Evolutionary conservation across 1,140 invertebrate species (phyloP), one percentile per base, ranked within the genome.

Genomic region (Drosophila parabipectinata): DNA sequence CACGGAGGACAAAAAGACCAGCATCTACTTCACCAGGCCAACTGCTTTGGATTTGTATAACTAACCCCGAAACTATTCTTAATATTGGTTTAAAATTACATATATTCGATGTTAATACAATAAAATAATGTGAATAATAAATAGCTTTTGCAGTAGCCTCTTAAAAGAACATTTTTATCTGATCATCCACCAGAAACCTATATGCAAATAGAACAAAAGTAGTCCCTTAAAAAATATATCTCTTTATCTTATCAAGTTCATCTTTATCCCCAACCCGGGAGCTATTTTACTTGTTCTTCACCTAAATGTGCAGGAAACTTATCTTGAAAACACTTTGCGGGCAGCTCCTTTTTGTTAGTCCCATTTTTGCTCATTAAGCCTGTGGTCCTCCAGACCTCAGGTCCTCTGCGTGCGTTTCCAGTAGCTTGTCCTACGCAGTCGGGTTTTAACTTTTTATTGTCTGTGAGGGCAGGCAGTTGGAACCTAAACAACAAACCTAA

Each of bases 391-490:
- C 8, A 10, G 9, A 9, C 32, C 32, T 8, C 32, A 18, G n/a
- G 21, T 37, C 41, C 15, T 44, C 62, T 63, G 24, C 12, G n/a
- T 68, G 66, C 63, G 66, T 69, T 69, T 24, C 56, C 45, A 53
- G 26, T 53, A 37, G 55, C 44, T 37, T 57, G 63, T 72, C 67
- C 68, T 72, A 72, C 68, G 68, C 68, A 72, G 68, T 72, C n/a
- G 18, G 55, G 32, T 32, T 47, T 37, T 39, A 73, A 62, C 57
- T 73, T 72, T 73, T 73, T 73, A 73, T 73, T 73, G 69, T 73
- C 39, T 55, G 34, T 5, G 21, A 21, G 21, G 21, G 47, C 34
- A 45, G 34, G 44, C 61, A 45, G 44, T 34, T 58, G 14, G 14
- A 37, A 37, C 10, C 34, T n/a, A 37, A 37, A 37, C 37, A n/a